Conservation (phyloP, 2,888 invertebrate species). For the Dicycla oo region DNA sequence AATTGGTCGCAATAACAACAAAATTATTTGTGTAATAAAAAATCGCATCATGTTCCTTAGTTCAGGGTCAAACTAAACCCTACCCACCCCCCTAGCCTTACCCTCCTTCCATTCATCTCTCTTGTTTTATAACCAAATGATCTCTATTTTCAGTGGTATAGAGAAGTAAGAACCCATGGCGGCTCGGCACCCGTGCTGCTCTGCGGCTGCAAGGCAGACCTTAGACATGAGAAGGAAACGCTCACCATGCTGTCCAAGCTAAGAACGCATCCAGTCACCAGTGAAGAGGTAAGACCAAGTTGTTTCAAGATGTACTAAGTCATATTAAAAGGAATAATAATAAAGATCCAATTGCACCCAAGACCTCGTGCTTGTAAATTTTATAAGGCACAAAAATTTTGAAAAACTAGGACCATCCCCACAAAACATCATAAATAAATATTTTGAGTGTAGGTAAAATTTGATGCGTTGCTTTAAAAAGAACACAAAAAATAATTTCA, state of each 20-base stretch:
- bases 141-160: slow-evolving; percentile 90
- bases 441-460: too few relatives aligned
- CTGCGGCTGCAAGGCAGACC: slow-evolving; percentile 92
- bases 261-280: slow-evolving; percentile 90
- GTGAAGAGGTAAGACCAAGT: slow-evolving; percentile 86
- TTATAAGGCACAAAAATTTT: background rate
- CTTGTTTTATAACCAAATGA: background rate
- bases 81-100: too few relatives aligned
- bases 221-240: slow-evolving; percentile 91
- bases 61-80: too few relatives aligned
- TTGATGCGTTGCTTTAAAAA: background rate
- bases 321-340: background rate
- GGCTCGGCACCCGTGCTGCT: slow-evolving; percentile 91
- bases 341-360: background rate
- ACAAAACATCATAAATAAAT: background rate
- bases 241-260: slow-evolving; percentile 90
- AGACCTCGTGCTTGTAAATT: too few relatives aligned
- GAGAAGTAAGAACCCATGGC: slow-evolving; percentile 92
- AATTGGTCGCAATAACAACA: background rate
- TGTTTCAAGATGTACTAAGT: background rate
- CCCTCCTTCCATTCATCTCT: too few relatives aligned
- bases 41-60: background rate
- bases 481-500: background rate
- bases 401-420: background rate
- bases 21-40: background rate